A percentile compares a stretch with the other conserved stretches of the same genome.
Conservation (phyloP, 2,888 invertebrate species). For the Drosophila kambysellisi region DNA sequence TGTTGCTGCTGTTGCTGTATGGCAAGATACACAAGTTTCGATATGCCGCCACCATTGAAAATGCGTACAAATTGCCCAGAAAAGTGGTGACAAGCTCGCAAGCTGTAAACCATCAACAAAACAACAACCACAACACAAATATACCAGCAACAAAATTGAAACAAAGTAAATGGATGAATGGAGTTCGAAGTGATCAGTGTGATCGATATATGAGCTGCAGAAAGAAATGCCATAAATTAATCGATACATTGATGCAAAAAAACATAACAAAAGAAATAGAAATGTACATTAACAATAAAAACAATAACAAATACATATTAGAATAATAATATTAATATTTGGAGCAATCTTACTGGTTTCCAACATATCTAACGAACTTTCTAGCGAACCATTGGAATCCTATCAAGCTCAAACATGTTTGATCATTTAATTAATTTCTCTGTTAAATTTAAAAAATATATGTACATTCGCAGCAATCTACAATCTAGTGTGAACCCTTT, state of each 20-base stretch:
- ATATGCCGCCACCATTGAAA: constrained; percentile 65
- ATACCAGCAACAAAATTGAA: constrained; percentile 23
- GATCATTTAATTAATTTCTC: constrained; percentile 24
- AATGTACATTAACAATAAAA: neutral
- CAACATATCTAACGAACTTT: neutral
- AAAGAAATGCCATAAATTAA: constrained; percentile 26
- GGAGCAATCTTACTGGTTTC: neutral
- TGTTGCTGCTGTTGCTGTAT: constrained; percentile 13
- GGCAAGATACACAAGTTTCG: constrained; percentile 65
- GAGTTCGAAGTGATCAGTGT: constrained; percentile 42
- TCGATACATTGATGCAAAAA: constrained; percentile 10
- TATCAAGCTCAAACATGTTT: neutral
- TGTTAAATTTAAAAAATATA: neutral
- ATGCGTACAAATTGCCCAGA: constrained; percentile 79
- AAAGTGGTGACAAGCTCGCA: constrained; percentile 81
- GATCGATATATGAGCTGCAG: constrained; percentile 50
- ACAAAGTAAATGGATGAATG: constrained; percentile 58
- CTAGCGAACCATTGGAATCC: neutral
- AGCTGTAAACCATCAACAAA: constrained; percentile 50
- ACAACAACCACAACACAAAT: neutral
- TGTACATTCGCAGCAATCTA: constrained; percentile 4
- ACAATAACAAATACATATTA: neutral
- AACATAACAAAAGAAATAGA: neutral
- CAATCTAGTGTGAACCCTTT: constrained; percentile 16
- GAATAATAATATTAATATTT: neutral